Evolutionary conservation across 1,140 invertebrate genomes (phyloP), one percentile per base, ranked within the genome.

Genomic region (Apis florea): DNA sequence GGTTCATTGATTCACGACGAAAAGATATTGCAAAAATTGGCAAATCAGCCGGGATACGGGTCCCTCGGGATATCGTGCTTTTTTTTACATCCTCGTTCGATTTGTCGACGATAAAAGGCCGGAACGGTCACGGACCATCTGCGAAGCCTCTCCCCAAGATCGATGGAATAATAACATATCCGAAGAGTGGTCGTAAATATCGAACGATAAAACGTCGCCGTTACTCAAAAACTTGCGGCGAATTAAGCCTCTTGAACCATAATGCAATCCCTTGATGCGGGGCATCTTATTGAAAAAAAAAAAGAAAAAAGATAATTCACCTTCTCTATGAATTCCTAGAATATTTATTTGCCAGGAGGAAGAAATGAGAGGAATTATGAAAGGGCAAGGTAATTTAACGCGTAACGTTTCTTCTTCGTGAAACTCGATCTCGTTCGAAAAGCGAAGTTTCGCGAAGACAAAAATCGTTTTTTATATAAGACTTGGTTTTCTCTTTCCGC

Each of bases 381-480:
- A n/a, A 58, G n/a, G 56, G 19, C 17, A n/a, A 58, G 56, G n/a
- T 61, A 61, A 61, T 61, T 61, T 61, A 61, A 61, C 58, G 31
- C 4, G 0, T 5, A 24, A 59, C 58, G 58, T 61, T 13, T n/a
- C n/a, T 13, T n/a, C n/a, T 6, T n/a, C 58, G 13, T n/a, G 12
- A 21, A 58, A n/a, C n/a, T 58, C 17, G n/a, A 58, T 58, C 12
- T 24, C 13, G n/a, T 8, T 61, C n/a, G n/a, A 61, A 61, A 61
- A 61, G 58, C n/a, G 5, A 24, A 24, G n/a, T n/a, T 61, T 24
- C n/a, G 5, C n/a, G n/a, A 12, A 5, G n/a, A 61, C n/a, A 61
- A 61, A 58, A 61, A 61, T 61, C 24, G 24, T 61, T 61, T 61
- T 61, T 13, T n/a, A 61, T 61, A 12, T 24, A n/a, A 24, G 10